These are phyloP conservation scores for Vulpes lagopus DNA, from an alignment of 2,113 vertebrate genomes.

Conservation along the genomic window DNA sequence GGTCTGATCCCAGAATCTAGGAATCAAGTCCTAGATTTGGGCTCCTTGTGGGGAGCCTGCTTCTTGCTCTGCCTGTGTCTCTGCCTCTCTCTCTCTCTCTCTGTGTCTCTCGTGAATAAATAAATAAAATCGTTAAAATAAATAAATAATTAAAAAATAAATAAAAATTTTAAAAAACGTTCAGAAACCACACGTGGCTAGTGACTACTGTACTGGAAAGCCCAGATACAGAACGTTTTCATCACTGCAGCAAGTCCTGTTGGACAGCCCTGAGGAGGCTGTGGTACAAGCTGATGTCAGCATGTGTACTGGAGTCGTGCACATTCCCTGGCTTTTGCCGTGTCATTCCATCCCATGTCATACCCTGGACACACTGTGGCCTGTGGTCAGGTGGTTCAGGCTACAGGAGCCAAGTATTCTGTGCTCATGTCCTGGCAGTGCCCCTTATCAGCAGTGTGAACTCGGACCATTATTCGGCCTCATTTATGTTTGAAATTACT, in stretches of 20 bases:
- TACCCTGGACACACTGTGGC: neutral
- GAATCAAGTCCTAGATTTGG: too few relatives aligned
- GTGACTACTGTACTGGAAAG: neutral
- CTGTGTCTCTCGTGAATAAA: too few relatives aligned
- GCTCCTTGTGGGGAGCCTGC: too few relatives aligned
- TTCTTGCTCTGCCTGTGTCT: too few relatives aligned
- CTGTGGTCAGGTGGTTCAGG: neutral
- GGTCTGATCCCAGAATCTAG: too few relatives aligned
- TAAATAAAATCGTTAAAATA: too few relatives aligned
- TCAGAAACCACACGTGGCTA: neutral
- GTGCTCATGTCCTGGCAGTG: neutral
- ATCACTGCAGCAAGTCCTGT: rapidly evolving
- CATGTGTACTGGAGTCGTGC: rapidly evolving
- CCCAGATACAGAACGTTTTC: neutral
- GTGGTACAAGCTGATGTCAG: too few relatives aligned
- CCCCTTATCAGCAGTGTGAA: neutral
- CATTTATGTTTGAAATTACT: neutral
- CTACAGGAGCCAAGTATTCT: neutral
- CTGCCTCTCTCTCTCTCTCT: too few relatives aligned
- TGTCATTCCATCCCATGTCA: rapidly evolving
- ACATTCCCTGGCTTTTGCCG: neutral
- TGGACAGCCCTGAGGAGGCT: rapidly evolving
- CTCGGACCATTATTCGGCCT: neutral
- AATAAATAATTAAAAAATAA: too few relatives aligned
- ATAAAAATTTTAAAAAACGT: neutral